Conservation (phyloP, 2,888 invertebrate species). For the Amblyjoppa fuscipennis region DNA sequence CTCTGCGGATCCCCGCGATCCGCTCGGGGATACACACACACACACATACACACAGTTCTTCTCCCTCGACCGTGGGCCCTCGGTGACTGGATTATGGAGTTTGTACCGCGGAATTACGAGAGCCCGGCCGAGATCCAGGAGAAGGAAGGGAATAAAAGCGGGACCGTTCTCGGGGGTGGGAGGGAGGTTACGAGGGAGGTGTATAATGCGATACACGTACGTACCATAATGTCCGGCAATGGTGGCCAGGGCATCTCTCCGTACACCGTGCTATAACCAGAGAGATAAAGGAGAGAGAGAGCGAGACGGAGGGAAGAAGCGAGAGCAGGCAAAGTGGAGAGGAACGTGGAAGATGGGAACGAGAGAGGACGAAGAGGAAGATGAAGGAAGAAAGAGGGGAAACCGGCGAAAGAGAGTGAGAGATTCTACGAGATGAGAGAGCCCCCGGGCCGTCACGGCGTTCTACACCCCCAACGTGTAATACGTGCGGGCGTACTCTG, state of each 20-base stretch:
- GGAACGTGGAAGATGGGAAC: conserved; percentile 33
- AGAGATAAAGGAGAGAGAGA: conserved; percentile 49
- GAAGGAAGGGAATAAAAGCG: conserved; percentile 40
- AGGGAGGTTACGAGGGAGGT: conserved; percentile 67
- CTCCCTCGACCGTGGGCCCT: conserved; percentile 22
- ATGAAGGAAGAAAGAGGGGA: conserved; percentile 52
- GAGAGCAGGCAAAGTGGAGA: conserved; percentile 42
- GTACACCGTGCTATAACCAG: conserved; percentile 60
- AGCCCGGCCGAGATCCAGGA: conserved; percentile 71
- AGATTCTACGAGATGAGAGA: conserved; percentile 76
- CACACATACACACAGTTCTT: neutral
- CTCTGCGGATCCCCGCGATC: conserved; percentile 62
- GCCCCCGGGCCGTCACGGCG: conserved; percentile 76
- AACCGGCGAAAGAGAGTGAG: conserved; percentile 65
- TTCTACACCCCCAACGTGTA: conserved; percentile 76
- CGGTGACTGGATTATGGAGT: conserved; percentile 82
- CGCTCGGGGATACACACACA: conserved; percentile 54
- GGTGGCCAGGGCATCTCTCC: conserved; percentile 42
- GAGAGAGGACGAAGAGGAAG: conserved; percentile 39
- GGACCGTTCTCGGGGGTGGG: conserved; percentile 28
- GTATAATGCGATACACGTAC: conserved; percentile 77
- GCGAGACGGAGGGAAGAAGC: conserved; percentile 30
- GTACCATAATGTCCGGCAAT: conserved; percentile 77
- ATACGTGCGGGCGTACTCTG: conserved; percentile 67
- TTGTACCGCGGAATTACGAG: conserved; percentile 81